These are phyloP conservation scores for Nothura maculosa DNA, from an alignment of 2,797 vertebrate genomes.

Conservation along the genomic window DNA sequence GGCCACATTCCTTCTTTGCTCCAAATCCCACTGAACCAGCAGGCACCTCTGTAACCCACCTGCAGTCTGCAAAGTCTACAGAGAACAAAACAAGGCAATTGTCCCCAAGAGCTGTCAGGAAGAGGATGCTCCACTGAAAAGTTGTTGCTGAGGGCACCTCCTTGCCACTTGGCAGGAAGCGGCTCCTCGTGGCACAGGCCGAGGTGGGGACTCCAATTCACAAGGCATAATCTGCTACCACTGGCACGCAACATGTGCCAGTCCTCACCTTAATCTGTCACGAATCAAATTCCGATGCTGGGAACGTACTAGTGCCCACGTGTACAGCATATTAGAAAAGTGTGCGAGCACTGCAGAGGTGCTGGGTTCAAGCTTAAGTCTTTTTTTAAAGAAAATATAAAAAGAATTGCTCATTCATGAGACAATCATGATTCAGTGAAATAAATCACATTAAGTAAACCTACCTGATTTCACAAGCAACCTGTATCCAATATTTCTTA, in stretches of 20 bases:
- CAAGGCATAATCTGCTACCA: rapidly evolving
- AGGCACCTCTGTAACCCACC: not conserved
- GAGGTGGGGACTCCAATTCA: rapidly evolving
- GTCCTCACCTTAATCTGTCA: not conserved
- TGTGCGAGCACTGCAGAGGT: not conserved
- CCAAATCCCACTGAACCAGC: rapidly evolving
- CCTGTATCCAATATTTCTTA: not conserved
- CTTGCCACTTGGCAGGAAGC: not conserved
- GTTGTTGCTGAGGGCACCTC: not conserved
- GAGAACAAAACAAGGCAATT: rapidly evolving
- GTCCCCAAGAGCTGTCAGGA: not conserved
- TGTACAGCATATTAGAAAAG: no score
- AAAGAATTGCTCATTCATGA: not conserved
- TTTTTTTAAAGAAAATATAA: not conserved
- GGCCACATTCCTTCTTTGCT: not conserved
- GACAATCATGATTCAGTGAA: not conserved
- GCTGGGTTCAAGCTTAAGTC: not conserved
- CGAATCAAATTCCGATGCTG: not conserved
- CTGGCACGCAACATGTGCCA: not conserved
- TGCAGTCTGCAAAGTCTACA: not conserved
- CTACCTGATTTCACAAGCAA: not conserved
- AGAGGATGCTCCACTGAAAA: not conserved
- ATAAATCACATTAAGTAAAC: not conserved
- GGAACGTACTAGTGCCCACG: not conserved
- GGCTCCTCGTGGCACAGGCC: no score